These are phyloP conservation scores for Marisa cornuarietis DNA, from an alignment of 1,140 invertebrate species.

Conservation along the genomic window DNA sequence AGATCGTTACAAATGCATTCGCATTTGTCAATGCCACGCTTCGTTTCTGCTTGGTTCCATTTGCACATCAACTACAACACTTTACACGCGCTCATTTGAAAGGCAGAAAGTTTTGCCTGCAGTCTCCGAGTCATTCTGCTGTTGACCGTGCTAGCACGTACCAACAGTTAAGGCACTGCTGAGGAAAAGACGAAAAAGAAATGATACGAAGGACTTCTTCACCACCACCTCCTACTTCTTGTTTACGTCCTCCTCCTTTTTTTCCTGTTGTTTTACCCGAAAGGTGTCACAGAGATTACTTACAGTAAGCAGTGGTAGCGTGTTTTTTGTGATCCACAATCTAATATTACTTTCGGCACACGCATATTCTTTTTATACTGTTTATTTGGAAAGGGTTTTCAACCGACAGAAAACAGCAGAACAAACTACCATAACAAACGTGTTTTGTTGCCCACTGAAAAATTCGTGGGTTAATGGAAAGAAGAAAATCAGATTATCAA, in stretches of 20 bases:
- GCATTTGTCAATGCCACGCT: constrained; percentile 25
- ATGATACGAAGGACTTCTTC: background rate
- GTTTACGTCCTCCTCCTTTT: background rate
- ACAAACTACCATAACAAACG: no score
- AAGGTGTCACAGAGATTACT: no score
- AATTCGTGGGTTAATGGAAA: no score
- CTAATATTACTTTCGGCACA: no score
- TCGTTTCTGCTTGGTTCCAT: constrained; percentile 8
- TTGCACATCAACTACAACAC: no score
- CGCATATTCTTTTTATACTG: no score
- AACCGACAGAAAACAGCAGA: no score
- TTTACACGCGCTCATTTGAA: constrained; percentile 25
- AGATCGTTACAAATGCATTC: constrained; percentile 28
- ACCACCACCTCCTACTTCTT: background rate
- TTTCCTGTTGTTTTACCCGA: background rate
- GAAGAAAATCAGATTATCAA: no score
- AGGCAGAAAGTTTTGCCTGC: constrained; percentile 19
- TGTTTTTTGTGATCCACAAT: no score
- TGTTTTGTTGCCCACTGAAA: no score
- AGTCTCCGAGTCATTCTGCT: constrained; percentile 9
- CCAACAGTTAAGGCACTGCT: background rate
- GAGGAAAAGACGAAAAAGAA: background rate
- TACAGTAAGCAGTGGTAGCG: no score
- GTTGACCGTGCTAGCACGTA: background rate
- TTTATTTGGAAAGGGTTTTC: no score